phyloP scores from a whole-genome alignment of 2,888 invertebrate species.

The Leptarthrus brevirostris region DNA sequence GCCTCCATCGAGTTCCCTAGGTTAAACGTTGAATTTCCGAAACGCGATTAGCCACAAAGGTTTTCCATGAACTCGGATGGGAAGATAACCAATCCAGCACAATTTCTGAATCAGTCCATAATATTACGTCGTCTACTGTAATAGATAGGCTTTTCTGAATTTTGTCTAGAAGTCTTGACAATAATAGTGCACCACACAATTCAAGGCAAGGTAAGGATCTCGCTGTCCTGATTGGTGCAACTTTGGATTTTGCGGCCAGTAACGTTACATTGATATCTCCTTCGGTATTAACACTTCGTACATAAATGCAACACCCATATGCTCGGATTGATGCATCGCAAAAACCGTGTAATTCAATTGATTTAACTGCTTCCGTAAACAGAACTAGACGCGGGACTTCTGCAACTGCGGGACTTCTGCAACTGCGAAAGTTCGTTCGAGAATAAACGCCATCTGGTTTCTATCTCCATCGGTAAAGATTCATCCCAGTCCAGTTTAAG shows the following conservation, averaged over 20 bases:
- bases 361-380: too few relatives aligned
- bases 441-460: conserved; percentile 8
- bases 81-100: conserved; percentile 26
- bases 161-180: conserved; percentile 7
- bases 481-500: conserved; percentile 34
- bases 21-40: conserved; percentile 52
- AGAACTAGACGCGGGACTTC: conserved; percentile 35
- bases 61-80: neutral
- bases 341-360: neutral
- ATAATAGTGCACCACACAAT: conserved; percentile 26
- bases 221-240: neutral
- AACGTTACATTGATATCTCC: neutral
- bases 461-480: neutral
- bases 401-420: too few relatives aligned
- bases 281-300: neutral
- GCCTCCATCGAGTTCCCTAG: conserved; percentile 46
- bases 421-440: too few relatives aligned
- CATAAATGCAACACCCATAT: neutral
- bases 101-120: conserved; percentile 43
- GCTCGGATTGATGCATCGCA: neutral
- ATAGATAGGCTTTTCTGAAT: neutral
- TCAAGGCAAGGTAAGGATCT: conserved; percentile 16
- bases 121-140: too few relatives aligned
- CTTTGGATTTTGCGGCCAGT: neutral
- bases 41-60: conserved; percentile 50